Conservation (phyloP, 2,797 vertebrate species). For the Galago senegalensis region DNA sequence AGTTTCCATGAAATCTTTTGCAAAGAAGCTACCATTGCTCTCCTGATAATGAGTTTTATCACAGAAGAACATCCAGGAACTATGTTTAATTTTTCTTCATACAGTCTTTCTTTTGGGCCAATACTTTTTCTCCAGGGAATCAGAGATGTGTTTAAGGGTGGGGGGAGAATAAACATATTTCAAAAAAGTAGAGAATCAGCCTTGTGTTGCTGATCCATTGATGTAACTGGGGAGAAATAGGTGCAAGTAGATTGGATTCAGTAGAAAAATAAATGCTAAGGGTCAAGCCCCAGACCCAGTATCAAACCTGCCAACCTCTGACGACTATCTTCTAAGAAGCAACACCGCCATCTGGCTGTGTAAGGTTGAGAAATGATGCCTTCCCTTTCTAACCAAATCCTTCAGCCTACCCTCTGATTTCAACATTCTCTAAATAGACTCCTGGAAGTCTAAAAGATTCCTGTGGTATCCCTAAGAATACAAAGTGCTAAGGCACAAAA, state of each 20-base stretch:
- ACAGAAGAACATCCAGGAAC: neutral
- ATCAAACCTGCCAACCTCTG: slow-evolving; percentile 13
- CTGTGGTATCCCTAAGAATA: neutral
- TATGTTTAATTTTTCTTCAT: slow-evolving; percentile 56
- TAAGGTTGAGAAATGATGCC: neutral
- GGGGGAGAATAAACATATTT: neutral
- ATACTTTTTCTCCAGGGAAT: slow-evolving; percentile 35
- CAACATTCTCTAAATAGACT: slow-evolving; percentile 22
- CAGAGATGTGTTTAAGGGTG: neutral
- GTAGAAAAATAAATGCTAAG: slow-evolving; percentile 43
- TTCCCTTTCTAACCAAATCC: slow-evolving; percentile 59
- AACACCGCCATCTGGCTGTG: slow-evolving; percentile 81
- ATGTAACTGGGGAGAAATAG: slow-evolving; percentile 16
- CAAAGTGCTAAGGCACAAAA: slow-evolving; percentile 26
- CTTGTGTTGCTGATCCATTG: neutral
- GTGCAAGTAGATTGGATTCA: neutral
- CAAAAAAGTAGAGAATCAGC: neutral
- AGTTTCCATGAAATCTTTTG: slow-evolving; percentile 52
- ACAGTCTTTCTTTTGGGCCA: slow-evolving; percentile 46
- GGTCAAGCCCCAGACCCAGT: slow-evolving; percentile 56
- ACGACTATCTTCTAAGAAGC: slow-evolving; percentile 72
- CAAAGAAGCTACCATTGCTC: neutral
- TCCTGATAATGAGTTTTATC: slow-evolving; percentile 18
- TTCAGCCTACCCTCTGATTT: neutral
- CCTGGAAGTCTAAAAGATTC: neutral